Evolutionary conservation across 2,888 invertebrate genomes (phyloP), one percentile per base, ranked within the genome.

Genomic region (Cetonia aurata): DNA sequence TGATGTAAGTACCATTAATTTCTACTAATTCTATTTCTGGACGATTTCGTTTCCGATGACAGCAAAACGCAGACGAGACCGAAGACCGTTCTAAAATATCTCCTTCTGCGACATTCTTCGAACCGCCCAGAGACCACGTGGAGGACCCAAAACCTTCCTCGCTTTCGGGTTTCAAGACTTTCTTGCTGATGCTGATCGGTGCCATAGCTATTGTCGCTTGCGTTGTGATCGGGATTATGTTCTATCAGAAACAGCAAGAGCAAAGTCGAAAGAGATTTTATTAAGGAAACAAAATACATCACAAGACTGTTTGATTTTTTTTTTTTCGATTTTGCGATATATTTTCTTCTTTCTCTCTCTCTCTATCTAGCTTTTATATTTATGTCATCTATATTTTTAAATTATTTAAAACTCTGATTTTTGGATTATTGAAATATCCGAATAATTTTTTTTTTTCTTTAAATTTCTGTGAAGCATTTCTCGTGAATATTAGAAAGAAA

Each of bases 191-290:
- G 86, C 88, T 99, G 76, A 88, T 93, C 65, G 92, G 93, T 12
- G 91, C 97, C 65, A 88, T 98, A 31, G 93, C 92, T 1, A 84
- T 97, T 9, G 93, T 95, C 52, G 94, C 92, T 0, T 89, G 93
- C 73, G 92, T 94, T 0, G 93, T 97, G 2, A 89, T 97, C 67
- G 96, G 94, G 33, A 93, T 98, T 73, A 93, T 97, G 88, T 93
- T 95, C 83, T 97, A 97, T 83, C 96, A 96, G 83, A 97, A 97
- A 82, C 91, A 93, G 72, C 94, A 95, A 82, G 95, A 96, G 81
- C 92, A 94, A 75, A 92, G 92, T 71, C 89, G 96, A 79, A 98
- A 98, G 86, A 89, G 97, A 79, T 93, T 96, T 85, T 92, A 93
- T 81, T 93, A 85, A 85, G 72, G 15, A 42, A 56, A 17, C 15